Conservation (phyloP, 2,888 invertebrate genomes). For the Sarcophaga variegata region DNA sequence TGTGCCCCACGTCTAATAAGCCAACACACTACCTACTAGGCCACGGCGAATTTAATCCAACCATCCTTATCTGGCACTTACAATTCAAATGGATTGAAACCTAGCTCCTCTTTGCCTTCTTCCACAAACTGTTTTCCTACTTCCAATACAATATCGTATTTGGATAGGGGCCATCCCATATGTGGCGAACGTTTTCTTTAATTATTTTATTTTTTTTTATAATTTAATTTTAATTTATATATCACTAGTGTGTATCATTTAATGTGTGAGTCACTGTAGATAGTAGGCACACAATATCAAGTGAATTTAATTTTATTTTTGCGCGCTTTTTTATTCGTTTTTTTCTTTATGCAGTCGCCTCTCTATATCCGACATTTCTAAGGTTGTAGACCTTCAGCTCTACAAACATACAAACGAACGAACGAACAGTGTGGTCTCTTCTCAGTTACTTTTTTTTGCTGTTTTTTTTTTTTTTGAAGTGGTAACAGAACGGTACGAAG, state of each 20-base stretch:
- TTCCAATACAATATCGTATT: too few species aligned
- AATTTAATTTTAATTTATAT: too few species aligned
- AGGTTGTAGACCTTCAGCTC: slow-evolving; percentile 68
- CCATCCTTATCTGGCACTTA: too few species aligned
- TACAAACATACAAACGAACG: not conserved
- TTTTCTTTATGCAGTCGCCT: slow-evolving; percentile 27
- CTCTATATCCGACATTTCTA: slow-evolving; percentile 70
- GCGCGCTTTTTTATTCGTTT: slow-evolving; percentile 44
- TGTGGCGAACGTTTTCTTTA: too few species aligned
- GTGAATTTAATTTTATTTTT: slow-evolving; percentile 41
- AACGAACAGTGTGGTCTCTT: slow-evolving; percentile 54
- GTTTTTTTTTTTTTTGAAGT: slow-evolving; percentile 22
- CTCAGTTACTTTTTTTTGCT: slow-evolving; percentile 27
- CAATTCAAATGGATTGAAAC: too few species aligned
- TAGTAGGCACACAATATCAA: slow-evolving; percentile 9
- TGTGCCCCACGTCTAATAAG: too few species aligned
- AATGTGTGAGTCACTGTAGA: not conserved
- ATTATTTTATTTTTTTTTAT: too few species aligned
- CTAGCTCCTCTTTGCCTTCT: too few species aligned
- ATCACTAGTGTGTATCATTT: not conserved
- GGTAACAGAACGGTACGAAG: slow-evolving; percentile 16
- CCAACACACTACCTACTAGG: too few species aligned
- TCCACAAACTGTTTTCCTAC: too few species aligned
- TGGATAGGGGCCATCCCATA: too few species aligned
- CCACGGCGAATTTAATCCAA: too few species aligned